Evolutionary conservation across 2,797 vertebrate genomes (phyloP).

Genomic region (Girardinus metallicus): DNA sequence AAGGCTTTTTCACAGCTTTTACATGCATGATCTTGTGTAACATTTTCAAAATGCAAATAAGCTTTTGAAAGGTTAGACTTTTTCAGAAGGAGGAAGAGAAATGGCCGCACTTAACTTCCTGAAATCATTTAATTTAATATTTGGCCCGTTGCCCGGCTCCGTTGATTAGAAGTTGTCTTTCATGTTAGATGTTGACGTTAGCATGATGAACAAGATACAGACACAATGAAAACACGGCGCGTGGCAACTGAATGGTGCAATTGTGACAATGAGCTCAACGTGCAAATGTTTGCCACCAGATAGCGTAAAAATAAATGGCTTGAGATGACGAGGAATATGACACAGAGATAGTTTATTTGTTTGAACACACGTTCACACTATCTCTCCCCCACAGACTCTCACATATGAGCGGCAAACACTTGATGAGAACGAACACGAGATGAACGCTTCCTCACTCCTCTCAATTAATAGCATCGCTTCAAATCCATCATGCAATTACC

Average conservation of each 20-base stretch:
- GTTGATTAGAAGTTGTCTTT: constrained; percentile 60
- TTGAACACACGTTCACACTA: constrained; percentile 61
- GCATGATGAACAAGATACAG: constrained; percentile 76
- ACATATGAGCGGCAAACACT: constrained; percentile 51
- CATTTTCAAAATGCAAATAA: background rate
- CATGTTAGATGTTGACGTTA: constrained; percentile 62
- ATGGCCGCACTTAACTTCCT: constrained; percentile 5
- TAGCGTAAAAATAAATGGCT: constrained; percentile 72
- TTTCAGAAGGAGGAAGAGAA: background rate
- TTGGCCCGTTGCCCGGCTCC: constrained; percentile 54
- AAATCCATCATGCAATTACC: constrained; percentile 77
- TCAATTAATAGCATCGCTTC: constrained; percentile 78
- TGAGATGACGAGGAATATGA: constrained; percentile 69
- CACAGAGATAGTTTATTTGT: constrained; percentile 72
- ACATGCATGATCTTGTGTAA: background rate
- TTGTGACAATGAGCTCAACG: constrained; percentile 53
- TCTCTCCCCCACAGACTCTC: constrained; percentile 60
- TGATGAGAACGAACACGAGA: constrained; percentile 64
- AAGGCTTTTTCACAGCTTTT: background rate
- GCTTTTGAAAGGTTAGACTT: constrained; percentile 6
- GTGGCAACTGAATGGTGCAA: constrained; percentile 40
- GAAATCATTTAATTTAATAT: constrained; percentile 59
- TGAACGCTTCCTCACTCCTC: constrained; percentile 64
- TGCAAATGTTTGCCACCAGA: constrained; percentile 73
- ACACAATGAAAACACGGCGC: constrained; percentile 60